phyloP scores from a whole-genome alignment of 2,888 invertebrate species.

The Mesorhabditis spiculigera region DNA sequence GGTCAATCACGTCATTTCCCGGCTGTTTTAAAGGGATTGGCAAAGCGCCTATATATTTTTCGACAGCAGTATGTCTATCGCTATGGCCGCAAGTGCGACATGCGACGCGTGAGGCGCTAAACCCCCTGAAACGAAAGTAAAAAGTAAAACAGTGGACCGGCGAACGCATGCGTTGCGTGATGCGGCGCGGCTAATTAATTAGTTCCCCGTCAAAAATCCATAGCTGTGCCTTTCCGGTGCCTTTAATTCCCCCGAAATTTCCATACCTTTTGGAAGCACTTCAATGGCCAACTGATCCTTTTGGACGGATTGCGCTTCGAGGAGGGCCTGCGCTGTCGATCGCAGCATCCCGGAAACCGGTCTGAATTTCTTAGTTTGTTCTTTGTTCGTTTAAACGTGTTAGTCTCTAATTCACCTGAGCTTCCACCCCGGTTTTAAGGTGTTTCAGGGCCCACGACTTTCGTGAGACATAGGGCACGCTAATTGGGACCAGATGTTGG shows the following conservation, averaged over 20 bases:
- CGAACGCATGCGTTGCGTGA: too few relatives aligned
- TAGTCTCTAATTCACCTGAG: neutral
- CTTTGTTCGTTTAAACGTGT: neutral
- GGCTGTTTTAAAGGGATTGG: too few relatives aligned
- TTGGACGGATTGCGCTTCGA: slow-evolving; percentile 27
- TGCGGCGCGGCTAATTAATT: too few relatives aligned
- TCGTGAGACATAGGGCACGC: neutral
- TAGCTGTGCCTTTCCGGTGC: too few relatives aligned
- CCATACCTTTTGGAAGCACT: slow-evolving; percentile 31
- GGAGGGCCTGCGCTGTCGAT: slow-evolving; percentile 27
- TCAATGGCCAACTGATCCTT: slow-evolving; percentile 37
- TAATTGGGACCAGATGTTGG: neutral
- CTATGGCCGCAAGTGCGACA: too few relatives aligned
- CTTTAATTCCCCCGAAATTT: neutral
- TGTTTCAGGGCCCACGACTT: slow-evolving; percentile 7
- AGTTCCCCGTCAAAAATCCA: too few relatives aligned
- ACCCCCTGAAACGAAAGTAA: too few relatives aligned
- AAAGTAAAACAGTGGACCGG: too few relatives aligned
- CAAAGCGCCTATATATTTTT: neutral
- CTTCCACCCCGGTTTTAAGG: neutral
- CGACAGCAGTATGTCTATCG: neutral
- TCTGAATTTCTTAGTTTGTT: slow-evolving; percentile 14
- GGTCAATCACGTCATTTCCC: too few relatives aligned
- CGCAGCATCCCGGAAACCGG: slow-evolving; percentile 33
- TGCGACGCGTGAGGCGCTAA: too few relatives aligned